Conservation (phyloP, 2,797 vertebrate species). For the Natrix natrix region DNA sequence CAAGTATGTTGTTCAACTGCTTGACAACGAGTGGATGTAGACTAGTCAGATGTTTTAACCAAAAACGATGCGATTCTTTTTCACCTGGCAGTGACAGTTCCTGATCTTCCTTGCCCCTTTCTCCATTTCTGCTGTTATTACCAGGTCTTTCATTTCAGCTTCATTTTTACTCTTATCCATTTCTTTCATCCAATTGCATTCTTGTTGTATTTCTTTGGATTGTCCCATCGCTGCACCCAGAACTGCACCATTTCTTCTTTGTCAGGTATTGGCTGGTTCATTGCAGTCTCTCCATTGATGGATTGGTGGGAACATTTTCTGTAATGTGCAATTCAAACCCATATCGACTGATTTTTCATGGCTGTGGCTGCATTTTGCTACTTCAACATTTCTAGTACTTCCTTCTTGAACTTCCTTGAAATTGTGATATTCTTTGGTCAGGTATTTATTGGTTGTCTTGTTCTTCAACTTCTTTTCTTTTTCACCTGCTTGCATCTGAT, state of each 20-base stretch:
- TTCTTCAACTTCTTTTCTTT: neutral
- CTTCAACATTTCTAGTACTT: neutral
- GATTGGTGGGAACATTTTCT: neutral
- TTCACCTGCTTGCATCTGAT: neutral
- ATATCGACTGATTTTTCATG: neutral
- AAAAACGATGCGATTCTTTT: neutral
- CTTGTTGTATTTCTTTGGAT: neutral
- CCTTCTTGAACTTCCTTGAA: neutral
- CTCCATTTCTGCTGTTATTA: neutral
- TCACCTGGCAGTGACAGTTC: neutral
- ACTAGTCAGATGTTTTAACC: neutral
- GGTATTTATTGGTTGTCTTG: neutral
- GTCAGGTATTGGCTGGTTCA: neutral
- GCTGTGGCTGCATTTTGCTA: neutral
- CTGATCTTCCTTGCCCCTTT: neutral
- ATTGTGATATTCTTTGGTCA: neutral
- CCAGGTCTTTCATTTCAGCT: neutral
- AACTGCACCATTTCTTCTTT: neutral
- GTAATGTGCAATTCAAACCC: neutral
- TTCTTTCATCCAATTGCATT: neutral
- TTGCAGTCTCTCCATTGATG: neutral
- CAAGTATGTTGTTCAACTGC: neutral
- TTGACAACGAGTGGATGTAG: neutral
- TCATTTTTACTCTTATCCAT: neutral
- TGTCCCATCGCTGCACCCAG: neutral